Percentiles rank a stretch among this genome's conserved stretches.
Conservation (phyloP, 2,113 vertebrate species). For the Gnathonemus echidnorhynchus region DNA sequence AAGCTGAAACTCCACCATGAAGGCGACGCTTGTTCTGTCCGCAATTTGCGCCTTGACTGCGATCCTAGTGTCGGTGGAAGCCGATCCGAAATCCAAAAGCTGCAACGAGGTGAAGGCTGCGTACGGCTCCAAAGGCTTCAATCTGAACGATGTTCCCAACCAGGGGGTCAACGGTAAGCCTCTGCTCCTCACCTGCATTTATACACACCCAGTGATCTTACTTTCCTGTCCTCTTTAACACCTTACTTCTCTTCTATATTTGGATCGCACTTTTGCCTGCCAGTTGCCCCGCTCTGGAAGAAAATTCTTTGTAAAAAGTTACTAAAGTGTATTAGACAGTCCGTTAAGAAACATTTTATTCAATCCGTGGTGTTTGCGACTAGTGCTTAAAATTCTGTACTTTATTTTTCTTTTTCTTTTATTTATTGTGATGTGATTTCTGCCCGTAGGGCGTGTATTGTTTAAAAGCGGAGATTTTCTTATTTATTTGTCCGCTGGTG, state of each 20-base stretch:
- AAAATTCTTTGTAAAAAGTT: not conserved
- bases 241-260: not conserved
- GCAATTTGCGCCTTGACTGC: constrained; percentile 57
- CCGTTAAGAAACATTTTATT: not conserved
- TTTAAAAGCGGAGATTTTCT: not conserved
- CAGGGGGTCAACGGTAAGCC: constrained; percentile 76
- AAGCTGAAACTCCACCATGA: constrained; percentile 41
- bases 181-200: not conserved
- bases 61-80: constrained; percentile 52
- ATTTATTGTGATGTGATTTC: not conserved
- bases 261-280: not conserved
- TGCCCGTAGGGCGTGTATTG: not conserved
- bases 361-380: not conserved
- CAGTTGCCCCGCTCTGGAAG: not conserved
- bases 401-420: not conserved
- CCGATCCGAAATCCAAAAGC: constrained; percentile 74
- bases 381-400: not conserved
- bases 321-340: not conserved
- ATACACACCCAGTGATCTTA: not conserved
- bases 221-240: not conserved
- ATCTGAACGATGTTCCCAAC: constrained; percentile 79
- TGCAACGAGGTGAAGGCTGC: constrained; percentile 77
- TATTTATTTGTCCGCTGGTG: not conserved
- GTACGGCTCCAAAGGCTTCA: constrained; percentile 82
- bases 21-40: constrained; percentile 50